Conservation (phyloP, 2,797 vertebrate species). For the Enteromius anoplus region DNA sequence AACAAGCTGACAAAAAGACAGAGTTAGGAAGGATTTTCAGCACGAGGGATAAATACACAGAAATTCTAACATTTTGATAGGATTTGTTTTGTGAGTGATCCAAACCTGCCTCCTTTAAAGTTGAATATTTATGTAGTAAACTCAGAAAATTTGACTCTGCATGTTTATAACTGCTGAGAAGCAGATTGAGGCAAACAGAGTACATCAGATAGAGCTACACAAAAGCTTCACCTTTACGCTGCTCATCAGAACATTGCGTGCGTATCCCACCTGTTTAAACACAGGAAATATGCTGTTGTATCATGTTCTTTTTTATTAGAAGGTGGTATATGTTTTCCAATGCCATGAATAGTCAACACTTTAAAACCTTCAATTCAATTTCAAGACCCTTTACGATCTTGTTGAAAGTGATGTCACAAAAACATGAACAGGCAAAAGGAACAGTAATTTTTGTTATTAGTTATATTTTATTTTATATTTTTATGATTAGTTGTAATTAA, state of each 20-base stretch:
- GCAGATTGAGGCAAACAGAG: background rate
- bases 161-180: background rate
- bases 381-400: background rate
- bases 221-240: background rate
- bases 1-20: background rate
- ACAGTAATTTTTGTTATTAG: background rate
- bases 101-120: background rate
- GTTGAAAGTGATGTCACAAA: background rate
- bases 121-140: slow-evolving; percentile 16
- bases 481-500: background rate
- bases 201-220: background rate
- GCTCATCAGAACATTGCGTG: background rate
- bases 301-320: background rate
- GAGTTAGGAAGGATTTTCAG: background rate
- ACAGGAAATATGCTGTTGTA: background rate
- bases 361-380: background rate
- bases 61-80: background rate
- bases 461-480: background rate
- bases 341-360: background rate
- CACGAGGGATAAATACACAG: background rate
- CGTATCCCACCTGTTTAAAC: slow-evolving; percentile 2
- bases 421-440: background rate
- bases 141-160: background rate
- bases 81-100: slow-evolving; percentile 1
- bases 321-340: background rate